Evolutionary conservation across 2,888 invertebrate species (phyloP).

Genomic region (Drosophila affinis): DNA sequence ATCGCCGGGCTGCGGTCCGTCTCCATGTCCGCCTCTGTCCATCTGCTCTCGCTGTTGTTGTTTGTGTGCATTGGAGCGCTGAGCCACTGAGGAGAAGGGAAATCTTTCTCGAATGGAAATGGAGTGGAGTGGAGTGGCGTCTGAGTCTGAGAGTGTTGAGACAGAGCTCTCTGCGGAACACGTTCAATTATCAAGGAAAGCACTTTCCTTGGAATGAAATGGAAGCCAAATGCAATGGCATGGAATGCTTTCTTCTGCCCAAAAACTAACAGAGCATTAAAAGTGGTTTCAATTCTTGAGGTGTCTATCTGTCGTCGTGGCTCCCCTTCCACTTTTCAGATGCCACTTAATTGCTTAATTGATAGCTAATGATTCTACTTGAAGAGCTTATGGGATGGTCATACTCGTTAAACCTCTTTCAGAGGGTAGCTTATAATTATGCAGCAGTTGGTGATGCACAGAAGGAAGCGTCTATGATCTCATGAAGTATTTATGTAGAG

Average conservation of each 20-base stretch:
- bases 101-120: constrained; percentile 28
- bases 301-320: background rate
- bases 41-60: constrained; percentile 4
- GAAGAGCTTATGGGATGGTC: no score
- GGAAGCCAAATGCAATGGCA: constrained; percentile 30
- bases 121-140: background rate
- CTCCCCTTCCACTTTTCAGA: background rate
- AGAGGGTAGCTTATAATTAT: no score
- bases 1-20: no score
- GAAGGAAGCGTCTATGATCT: no score
- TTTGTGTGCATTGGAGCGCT: constrained; percentile 48
- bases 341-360: background rate
- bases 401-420: no score
- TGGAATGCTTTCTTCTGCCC: constrained; percentile 1
- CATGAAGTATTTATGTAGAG: no score
- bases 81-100: constrained; percentile 32
- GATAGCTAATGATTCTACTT: no score
- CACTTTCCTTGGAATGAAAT: constrained; percentile 47
- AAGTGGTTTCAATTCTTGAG: background rate
- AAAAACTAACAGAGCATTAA: constrained; percentile 12
- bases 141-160: constrained; percentile 32
- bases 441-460: no score
- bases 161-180: constrained; percentile 33
- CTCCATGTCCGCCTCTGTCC: constrained; percentile 1
- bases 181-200: constrained; percentile 64